A percentile compares a stretch with the other conserved stretches of the same genome.
These are phyloP conservation scores for Pempheris klunzingeri DNA, from an alignment of 2,797 vertebrate genomes.

Conservation along the genomic window DNA sequence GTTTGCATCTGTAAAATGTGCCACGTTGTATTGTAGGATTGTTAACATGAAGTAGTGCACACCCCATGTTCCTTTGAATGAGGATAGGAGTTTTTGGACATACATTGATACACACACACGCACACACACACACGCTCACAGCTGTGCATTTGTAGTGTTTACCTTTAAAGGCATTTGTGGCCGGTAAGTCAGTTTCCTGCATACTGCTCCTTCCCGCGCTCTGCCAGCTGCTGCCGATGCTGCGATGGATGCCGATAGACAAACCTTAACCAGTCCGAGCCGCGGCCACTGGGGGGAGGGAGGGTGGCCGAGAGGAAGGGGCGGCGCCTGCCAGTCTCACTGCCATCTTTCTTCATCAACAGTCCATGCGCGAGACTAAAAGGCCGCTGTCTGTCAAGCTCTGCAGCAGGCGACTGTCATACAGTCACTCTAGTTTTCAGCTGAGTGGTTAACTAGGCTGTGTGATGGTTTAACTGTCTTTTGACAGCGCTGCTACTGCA, in stretches of 20 bases:
- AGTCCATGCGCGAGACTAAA: slow-evolving; percentile 78
- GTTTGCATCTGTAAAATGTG: not conserved
- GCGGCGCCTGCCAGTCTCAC: slow-evolving; percentile 87
- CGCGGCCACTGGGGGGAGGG: slow-evolving; percentile 75
- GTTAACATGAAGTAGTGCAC: not conserved
- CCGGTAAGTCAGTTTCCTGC: slow-evolving; percentile 96
- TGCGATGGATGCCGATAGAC: slow-evolving; percentile 72
- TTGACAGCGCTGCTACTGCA: slow-evolving; percentile 13
- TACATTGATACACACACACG: not conserved
- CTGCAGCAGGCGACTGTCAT: slow-evolving; percentile 9
- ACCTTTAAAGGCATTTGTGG: slow-evolving; percentile 97
- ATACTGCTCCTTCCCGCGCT: slow-evolving; percentile 92
- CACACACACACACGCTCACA: slow-evolving; percentile 1
- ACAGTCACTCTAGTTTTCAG: slow-evolving; percentile 14
- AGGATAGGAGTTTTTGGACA: not conserved
- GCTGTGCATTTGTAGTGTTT: slow-evolving; percentile 67
- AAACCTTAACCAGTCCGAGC: slow-evolving; percentile 89
- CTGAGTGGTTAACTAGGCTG: slow-evolving; percentile 1
- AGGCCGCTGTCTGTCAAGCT: slow-evolving; percentile 24
- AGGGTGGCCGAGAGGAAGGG: slow-evolving; percentile 76
- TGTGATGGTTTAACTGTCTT: not conserved
- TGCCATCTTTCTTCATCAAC: slow-evolving; percentile 89
- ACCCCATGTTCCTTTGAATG: not conserved
- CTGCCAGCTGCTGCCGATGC: slow-evolving; percentile 78
- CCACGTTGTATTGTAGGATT: not conserved